Evolutionary conservation across 2,797 vertebrate genomes (phyloP).

Genomic region (Sciaenops ocellatus): DNA sequence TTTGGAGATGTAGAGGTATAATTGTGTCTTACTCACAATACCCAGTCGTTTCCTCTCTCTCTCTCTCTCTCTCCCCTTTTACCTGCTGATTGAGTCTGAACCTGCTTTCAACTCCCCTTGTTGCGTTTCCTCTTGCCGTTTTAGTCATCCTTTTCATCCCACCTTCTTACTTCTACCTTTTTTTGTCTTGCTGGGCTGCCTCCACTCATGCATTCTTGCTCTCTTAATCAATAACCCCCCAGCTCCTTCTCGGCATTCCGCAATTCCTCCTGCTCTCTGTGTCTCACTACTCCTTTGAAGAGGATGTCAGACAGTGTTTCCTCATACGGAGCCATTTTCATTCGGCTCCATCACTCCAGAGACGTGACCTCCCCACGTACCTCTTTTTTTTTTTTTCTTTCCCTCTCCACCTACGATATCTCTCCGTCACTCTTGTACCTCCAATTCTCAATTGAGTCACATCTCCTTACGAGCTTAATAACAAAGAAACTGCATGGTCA

Average conservation of each 20-base stretch:
- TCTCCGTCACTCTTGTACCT: slow-evolving; percentile 37
- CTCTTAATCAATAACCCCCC: slow-evolving; percentile 73
- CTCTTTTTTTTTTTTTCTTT: slow-evolving; percentile 1
- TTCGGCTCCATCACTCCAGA: slow-evolving; percentile 58
- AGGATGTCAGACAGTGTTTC: slow-evolving; percentile 65
- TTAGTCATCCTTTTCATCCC: slow-evolving; percentile 66
- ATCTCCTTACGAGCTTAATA: slow-evolving; percentile 28
- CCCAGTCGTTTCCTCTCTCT: slow-evolving; percentile 14
- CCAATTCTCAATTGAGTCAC: slow-evolving; percentile 37
- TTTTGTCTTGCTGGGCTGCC: slow-evolving; percentile 45
- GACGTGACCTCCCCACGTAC: slow-evolving; percentile 55
- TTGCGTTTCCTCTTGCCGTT: slow-evolving; percentile 47
- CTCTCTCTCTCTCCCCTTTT: slow-evolving; percentile 22
- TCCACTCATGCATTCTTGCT: slow-evolving; percentile 61
- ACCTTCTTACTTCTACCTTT: slow-evolving; percentile 61
- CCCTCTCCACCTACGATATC: slow-evolving; percentile 15
- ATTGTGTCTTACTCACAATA: slow-evolving; percentile 58
- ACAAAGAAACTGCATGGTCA: slow-evolving; percentile 42
- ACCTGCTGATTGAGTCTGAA: slow-evolving; percentile 73
- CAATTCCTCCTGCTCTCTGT: slow-evolving; percentile 58
- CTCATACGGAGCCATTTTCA: slow-evolving; percentile 55
- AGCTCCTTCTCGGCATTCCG: slow-evolving; percentile 67
- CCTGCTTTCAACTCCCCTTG: slow-evolving; percentile 72
- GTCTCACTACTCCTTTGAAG: slow-evolving; percentile 69
- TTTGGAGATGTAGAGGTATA: slow-evolving; percentile 56